A percentile compares a stretch with the other conserved stretches of the same genome.
Evolutionary conservation across 2,797 vertebrate genomes (phyloP).

Genomic region (Epinephelus malabaricus): DNA sequence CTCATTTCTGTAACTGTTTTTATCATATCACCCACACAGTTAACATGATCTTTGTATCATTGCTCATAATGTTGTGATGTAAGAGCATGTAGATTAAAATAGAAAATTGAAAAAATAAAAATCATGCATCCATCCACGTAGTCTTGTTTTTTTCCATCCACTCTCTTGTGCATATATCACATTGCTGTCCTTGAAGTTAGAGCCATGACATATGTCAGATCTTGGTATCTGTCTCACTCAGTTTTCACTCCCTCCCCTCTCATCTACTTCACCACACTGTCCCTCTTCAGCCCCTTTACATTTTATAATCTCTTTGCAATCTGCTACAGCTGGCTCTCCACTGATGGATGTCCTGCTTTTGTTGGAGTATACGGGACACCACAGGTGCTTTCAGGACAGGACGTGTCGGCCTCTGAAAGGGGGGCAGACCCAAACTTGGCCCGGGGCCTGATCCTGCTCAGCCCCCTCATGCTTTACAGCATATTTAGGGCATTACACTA

Average conservation of each 20-base stretch:
- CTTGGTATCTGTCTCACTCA: neutral
- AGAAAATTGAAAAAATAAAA: conserved; percentile 21
- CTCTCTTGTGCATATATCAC: conserved; percentile 13
- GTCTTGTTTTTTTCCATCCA: conserved; percentile 14
- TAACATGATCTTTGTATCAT: neutral
- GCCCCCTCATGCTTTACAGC: conserved; percentile 55
- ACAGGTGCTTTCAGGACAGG: conserved; percentile 41
- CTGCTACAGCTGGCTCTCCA: conserved; percentile 59
- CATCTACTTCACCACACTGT: conserved; percentile 22
- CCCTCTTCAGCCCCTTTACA: conserved; percentile 39
- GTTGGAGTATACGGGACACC: conserved; percentile 17
- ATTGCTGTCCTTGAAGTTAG: conserved; percentile 22
- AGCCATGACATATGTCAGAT: conserved; percentile 5
- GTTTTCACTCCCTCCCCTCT: neutral
- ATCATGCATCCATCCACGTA: conserved; percentile 9
- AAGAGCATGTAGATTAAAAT: neutral
- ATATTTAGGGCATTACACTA: conserved; percentile 66
- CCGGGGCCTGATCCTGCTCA: neutral
- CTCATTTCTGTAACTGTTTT: too few species aligned
- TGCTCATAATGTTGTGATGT: neutral
- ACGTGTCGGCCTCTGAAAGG: neutral
- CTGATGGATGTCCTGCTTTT: conserved; percentile 64
- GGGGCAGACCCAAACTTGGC: conserved; percentile 30
- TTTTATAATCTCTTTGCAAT: conserved; percentile 59
- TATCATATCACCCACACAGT: neutral